Evolutionary conservation across 1,140 invertebrate species (phyloP).

Genomic region (Temnothorax curvispinosus): DNA sequence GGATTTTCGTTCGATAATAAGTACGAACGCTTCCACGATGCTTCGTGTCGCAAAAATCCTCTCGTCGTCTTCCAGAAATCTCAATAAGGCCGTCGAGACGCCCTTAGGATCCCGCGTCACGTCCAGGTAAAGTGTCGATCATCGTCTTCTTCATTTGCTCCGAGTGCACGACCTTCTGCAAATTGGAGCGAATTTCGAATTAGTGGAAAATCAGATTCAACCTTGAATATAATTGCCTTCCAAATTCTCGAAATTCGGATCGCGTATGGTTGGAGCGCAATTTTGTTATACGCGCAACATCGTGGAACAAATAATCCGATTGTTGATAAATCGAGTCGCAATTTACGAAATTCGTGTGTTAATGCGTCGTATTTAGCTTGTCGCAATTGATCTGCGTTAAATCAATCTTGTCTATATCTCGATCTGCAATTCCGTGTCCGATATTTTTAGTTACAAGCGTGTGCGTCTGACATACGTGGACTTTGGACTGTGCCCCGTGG

Average conservation of each 20-base stretch:
- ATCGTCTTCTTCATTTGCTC: background rate
- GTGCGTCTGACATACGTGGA: background rate
- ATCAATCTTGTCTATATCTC: background rate
- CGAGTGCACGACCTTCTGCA: conserved; percentile 7
- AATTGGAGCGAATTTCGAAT: background rate
- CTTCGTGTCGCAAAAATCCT: conserved; percentile 1
- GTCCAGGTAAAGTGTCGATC: background rate
- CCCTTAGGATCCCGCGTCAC: background rate
- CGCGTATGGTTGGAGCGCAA: background rate
- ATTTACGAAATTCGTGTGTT: background rate
- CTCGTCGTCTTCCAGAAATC: background rate
- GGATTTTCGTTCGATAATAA: background rate
- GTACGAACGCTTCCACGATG: background rate
- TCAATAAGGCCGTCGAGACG: conserved; percentile 3
- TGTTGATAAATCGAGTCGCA: background rate
- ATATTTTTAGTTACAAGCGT: conserved; percentile 14
- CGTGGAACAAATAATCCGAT: background rate
- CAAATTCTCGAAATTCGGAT: background rate
- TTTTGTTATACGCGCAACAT: background rate
- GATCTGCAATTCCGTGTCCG: background rate
- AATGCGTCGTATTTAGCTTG: background rate
- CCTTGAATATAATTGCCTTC: too few species aligned
- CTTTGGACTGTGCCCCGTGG: conserved; percentile 6
- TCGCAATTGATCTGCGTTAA: background rate
- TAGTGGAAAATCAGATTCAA: background rate